These are phyloP conservation scores for Conistra vaccinii DNA, from an alignment of 2,888 invertebrate species.

Conservation along the genomic window DNA sequence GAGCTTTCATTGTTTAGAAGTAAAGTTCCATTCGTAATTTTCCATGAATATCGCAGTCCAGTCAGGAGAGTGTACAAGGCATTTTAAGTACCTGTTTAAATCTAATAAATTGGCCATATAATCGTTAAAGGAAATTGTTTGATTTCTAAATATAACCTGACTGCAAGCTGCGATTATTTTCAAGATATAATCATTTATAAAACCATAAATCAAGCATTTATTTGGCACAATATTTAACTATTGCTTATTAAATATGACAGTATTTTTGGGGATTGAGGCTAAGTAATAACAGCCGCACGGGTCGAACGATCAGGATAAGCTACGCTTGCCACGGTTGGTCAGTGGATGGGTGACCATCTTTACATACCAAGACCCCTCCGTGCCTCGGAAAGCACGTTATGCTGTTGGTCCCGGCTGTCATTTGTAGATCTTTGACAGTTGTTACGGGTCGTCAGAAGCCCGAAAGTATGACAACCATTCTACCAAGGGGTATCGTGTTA, in stretches of 20 bases:
- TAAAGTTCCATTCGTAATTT: neutral
- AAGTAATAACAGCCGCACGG: too few species aligned
- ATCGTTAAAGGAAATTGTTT: neutral
- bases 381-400: too few species aligned
- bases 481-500: too few species aligned
- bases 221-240: neutral
- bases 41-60: neutral
- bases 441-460: too few species aligned
- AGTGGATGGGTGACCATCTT: too few species aligned
- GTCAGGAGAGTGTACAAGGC: neutral
- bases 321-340: too few species aligned
- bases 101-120: neutral
- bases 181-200: constrained; percentile 4
- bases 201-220: constrained; percentile 10
- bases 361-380: too few species aligned
- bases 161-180: neutral
- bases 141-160: neutral
- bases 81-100: neutral
- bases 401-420: too few species aligned
- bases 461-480: too few species aligned
- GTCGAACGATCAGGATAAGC: too few species aligned
- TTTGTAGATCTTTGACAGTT: too few species aligned
- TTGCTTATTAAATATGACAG: neutral
- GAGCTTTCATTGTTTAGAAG: neutral
- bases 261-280: too few species aligned